Evolutionary conservation across 1,140 invertebrate genomes (phyloP).

Genomic region (Drosophila sulfurigaster): DNA sequence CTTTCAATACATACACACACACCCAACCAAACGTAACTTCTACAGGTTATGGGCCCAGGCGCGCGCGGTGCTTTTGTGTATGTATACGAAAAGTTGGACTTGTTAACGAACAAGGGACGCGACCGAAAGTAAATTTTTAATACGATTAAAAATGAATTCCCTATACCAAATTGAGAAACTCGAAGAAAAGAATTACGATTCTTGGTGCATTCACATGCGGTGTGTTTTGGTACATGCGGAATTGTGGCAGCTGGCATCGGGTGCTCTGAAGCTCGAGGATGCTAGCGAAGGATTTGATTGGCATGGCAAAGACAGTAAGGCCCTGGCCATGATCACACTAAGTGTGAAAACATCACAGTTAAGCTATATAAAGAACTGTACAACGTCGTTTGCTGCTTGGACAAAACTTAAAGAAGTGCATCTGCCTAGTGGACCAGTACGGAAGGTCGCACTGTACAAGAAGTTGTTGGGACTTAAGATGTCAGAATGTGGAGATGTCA

Average conservation of each 20-base stretch:
- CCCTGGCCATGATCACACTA: slow-evolving; percentile 14
- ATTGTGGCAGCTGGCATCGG: neutral
- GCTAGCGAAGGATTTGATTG: neutral
- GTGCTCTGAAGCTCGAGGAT: neutral
- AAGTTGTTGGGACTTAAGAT: slow-evolving; percentile 7
- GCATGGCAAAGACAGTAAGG: neutral
- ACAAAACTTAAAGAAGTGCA: slow-evolving; percentile 10
- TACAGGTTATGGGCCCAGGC: no score
- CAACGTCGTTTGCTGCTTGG: slow-evolving; percentile 1
- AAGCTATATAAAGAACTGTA: slow-evolving; percentile 17
- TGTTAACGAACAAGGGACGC: no score
- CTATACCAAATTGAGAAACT: slow-evolving; percentile 21
- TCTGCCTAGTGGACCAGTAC: slow-evolving; percentile 20
- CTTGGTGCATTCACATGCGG: slow-evolving; percentile 27
- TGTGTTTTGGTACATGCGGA: slow-evolving; percentile 13
- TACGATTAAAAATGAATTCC: no score
- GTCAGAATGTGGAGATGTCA: neutral
- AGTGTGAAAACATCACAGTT: neutral
- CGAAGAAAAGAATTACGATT: slow-evolving; percentile 22
- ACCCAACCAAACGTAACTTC: no score
- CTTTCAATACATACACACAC: no score
- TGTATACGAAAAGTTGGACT: no score
- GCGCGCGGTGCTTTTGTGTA: no score
- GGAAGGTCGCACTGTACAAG: slow-evolving; percentile 18
- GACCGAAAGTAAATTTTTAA: no score